phyloP scores from a whole-genome alignment of 1,140 invertebrate species.

The Matsumurasca onukii region DNA sequence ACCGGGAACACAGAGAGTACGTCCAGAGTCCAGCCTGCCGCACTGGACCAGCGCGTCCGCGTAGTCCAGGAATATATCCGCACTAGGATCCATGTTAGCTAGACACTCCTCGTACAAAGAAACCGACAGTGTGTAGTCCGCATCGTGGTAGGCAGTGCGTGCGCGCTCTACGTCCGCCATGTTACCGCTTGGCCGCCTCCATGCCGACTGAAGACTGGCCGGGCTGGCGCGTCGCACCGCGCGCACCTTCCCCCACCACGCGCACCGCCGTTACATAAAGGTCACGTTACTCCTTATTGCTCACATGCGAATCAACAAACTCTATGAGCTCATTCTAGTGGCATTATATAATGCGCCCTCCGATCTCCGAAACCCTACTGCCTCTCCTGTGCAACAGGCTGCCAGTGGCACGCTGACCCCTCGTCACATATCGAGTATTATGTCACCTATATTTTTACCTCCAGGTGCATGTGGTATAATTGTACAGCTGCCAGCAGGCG shows the following conservation, averaged over 20 bases:
- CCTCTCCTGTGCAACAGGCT: neutral
- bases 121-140: slow-evolving; percentile 10
- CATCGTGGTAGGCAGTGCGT: neutral
- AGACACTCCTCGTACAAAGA: slow-evolving; percentile 12
- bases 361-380: neutral
- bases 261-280: slow-evolving; percentile 5
- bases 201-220: neutral
- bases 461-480: too few species aligned
- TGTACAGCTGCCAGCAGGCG: too few species aligned
- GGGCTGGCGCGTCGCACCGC: neutral
- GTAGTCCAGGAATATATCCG: slow-evolving; percentile 51
- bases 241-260: neutral
- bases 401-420: too few species aligned
- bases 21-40: slow-evolving; percentile 54
- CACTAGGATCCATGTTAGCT: slow-evolving; percentile 34
- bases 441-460: too few species aligned
- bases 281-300: slow-evolving; percentile 23
- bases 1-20: slow-evolving; percentile 53
- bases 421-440: too few species aligned
- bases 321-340: neutral
- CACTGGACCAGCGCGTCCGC: slow-evolving; percentile 55
- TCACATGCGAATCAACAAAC: slow-evolving; percentile 6
- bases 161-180: neutral
- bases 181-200: neutral
- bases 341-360: neutral